Evolutionary conservation across 2,888 invertebrate genomes (phyloP).

Genomic region (Geotrupes spiniger): DNA sequence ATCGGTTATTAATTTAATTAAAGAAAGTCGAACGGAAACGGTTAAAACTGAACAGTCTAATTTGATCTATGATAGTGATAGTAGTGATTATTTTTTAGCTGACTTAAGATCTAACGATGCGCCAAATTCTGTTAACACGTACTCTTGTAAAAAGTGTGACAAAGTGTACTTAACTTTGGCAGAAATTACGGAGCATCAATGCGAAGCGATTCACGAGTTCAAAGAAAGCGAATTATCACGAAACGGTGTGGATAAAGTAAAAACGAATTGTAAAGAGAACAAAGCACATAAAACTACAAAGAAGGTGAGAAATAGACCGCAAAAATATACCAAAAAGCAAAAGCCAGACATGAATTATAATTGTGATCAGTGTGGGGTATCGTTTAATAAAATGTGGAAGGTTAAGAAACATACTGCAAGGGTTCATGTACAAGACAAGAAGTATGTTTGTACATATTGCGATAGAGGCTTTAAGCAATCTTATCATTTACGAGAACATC

Average conservation of each 20-base stretch:
- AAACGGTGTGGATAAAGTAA: neutral
- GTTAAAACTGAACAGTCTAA: slow-evolving; percentile 3
- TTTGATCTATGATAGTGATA: slow-evolving; percentile 7
- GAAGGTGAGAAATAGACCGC: slow-evolving; percentile 10
- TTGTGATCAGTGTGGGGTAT: slow-evolving; percentile 33
- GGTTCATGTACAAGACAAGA: slow-evolving; percentile 29
- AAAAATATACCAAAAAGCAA: slow-evolving; percentile 8
- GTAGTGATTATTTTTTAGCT: slow-evolving; percentile 9
- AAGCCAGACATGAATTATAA: slow-evolving; percentile 17
- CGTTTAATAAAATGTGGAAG: slow-evolving; percentile 34
- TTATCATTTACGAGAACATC: slow-evolving; percentile 39
- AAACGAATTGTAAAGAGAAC: neutral
- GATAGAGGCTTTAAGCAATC: slow-evolving; percentile 38
- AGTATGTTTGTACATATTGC: slow-evolving; percentile 31
- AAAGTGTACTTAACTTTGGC: neutral
- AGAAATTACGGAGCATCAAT: slow-evolving; percentile 1
- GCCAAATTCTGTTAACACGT: neutral
- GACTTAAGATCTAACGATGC: slow-evolving; percentile 4
- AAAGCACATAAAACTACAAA: slow-evolving; percentile 4
- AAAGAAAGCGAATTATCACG: slow-evolving; percentile 5
- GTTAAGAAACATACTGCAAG: slow-evolving; percentile 34
- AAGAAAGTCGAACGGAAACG: neutral
- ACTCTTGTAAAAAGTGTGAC: neutral
- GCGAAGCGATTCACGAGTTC: neutral
- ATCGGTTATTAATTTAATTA: no score